Evolutionary conservation across 2,113 vertebrate species (phyloP).

Genomic region (Meles meles): DNA sequence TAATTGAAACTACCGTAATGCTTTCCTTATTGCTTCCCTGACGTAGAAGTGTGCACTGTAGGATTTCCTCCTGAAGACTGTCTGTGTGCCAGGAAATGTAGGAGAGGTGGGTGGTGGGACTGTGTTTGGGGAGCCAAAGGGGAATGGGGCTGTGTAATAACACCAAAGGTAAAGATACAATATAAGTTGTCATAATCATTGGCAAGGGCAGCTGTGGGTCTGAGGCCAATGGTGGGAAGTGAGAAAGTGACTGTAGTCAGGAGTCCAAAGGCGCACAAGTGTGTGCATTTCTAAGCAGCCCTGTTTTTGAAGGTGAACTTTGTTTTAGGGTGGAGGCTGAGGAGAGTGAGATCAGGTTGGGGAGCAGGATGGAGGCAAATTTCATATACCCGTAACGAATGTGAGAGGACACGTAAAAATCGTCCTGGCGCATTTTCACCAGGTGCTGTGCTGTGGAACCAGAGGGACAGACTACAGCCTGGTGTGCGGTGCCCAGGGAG

Average conservation of each 20-base stretch:
- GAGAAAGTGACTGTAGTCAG: background rate
- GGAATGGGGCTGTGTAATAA: background rate
- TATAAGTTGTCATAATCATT: background rate
- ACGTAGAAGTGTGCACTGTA: background rate
- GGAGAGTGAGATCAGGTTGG: background rate
- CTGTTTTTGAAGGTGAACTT: background rate
- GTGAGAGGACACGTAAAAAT: slow-evolving; percentile 64
- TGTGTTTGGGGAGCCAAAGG: background rate
- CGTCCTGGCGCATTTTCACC: slow-evolving; percentile 49
- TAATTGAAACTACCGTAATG: fast-evolving
- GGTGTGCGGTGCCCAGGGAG: background rate
- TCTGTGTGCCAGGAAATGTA: background rate
- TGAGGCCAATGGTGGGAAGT: background rate
- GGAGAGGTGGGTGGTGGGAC: background rate
- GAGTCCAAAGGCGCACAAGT: background rate
- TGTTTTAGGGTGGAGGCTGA: background rate
- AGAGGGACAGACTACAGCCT: background rate
- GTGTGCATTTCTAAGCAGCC: background rate
- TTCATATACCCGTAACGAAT: background rate
- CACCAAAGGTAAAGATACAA: background rate
- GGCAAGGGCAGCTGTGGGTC: background rate
- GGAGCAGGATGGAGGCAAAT: background rate
- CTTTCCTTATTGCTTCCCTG: background rate
- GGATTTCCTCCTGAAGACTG: background rate
- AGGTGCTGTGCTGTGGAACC: slow-evolving; percentile 7